Percentiles rank a stretch among this genome's conserved stretches.
These are phyloP conservation scores for Cydia strobilella DNA, from an alignment of 1,140 invertebrate genomes.

Conservation along the genomic window DNA sequence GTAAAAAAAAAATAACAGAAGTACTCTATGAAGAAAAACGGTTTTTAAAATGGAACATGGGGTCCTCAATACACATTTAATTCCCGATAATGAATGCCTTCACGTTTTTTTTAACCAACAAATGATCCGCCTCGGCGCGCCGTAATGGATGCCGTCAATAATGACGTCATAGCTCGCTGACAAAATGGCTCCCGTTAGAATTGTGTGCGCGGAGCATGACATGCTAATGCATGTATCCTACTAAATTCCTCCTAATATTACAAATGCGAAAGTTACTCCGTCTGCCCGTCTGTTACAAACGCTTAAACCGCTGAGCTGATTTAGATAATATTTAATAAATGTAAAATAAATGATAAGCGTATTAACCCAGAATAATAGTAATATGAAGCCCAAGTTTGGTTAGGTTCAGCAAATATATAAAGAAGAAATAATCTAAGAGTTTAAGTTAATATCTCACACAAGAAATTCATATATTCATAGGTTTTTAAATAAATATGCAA, in stretches of 20 bases:
- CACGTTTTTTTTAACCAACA: not conserved
- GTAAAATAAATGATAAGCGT: not conserved
- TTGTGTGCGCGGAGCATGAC: not conserved
- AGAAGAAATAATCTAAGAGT: constrained; percentile 18
- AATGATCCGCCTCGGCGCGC: not conserved
- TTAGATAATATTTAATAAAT: not conserved
- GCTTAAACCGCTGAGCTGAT: no score
- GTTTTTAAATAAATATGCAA: constrained; percentile 28
- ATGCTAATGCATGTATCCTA: not conserved
- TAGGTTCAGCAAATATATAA: not conserved
- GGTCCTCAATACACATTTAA: not conserved
- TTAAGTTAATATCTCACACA: constrained; percentile 9
- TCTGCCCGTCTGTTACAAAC: no score
- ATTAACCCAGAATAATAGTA: not conserved
- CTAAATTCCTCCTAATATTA: not conserved
- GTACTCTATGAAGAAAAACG: no score
- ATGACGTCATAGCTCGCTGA: constrained; percentile 2
- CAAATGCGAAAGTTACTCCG: no score
- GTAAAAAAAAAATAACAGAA: no score
- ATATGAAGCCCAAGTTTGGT: no score
- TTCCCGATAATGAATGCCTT: not conserved
- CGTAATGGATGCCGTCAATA: constrained; percentile 11
- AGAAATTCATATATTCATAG: constrained; percentile 28
- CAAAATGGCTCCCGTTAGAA: constrained; percentile 23
- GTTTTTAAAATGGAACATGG: not conserved